Percentiles rank a stretch among this genome's conserved stretches.
Conservation (phyloP, 2,797 vertebrate species). For the Alosa sapidissima region DNA sequence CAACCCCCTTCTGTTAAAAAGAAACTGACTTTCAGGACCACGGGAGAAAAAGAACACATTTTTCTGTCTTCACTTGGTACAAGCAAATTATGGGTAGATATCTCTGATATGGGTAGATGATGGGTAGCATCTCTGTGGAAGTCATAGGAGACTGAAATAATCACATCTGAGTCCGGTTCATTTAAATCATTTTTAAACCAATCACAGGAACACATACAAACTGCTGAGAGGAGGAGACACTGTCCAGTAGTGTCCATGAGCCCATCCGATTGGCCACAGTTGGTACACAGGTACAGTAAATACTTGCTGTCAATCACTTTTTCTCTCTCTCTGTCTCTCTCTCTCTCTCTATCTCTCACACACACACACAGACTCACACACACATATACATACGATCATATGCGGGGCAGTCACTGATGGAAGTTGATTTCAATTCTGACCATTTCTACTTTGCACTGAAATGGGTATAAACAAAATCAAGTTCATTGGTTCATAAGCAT, state of each 20-base stretch:
- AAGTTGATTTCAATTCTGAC: neutral
- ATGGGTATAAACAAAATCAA: constrained; percentile 9
- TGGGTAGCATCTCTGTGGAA: neutral
- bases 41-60: too few species aligned
- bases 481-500: constrained; percentile 4
- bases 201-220: constrained; percentile 17
- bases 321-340: neutral
- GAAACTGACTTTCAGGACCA: too few species aligned
- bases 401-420: neutral
- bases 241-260: neutral
- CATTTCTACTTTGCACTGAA: neutral
- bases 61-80: too few species aligned
- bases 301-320: constrained; percentile 1
- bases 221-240: neutral
- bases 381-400: neutral
- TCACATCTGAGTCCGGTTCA: neutral
- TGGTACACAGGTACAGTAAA: neutral
- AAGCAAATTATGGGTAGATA: too few species aligned
- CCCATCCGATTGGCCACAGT: neutral
- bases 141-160: neutral
- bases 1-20: too few species aligned
- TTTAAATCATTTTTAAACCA: constrained; percentile 21
- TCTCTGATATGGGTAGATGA: too few species aligned
- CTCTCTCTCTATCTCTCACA: neutral
- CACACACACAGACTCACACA: neutral